Evolutionary conservation across 2,888 invertebrate species (phyloP), one percentile per base, ranked within the genome.

Genomic region (Cephus sareptanus): DNA sequence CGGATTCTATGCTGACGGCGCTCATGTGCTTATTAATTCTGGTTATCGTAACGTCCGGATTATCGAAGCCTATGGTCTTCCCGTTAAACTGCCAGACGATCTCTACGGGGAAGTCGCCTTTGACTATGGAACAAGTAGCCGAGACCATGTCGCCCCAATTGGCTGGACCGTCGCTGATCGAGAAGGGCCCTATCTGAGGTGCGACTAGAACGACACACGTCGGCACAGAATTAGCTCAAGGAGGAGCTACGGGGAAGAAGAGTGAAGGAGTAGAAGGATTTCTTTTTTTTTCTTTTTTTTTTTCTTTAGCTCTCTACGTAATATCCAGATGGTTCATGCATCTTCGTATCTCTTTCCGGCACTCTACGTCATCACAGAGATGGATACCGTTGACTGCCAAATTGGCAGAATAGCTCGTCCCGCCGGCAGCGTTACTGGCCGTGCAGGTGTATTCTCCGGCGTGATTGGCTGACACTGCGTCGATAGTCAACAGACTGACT

Each of bases 21-120:
- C 95, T 95, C 85, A 93, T 93, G 84, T 93, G 95, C 81, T 89
- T 91, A 79, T 91, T 91, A 79, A 91, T 90, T 82, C 92, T 92
- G 79, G 92, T 92, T 77, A 94, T 92, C 79, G 92, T 91, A 74
- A 93, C 92, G 77, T 93, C 93, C 33, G 85, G 82, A 82, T 87
- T 83, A 80, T 86, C 81, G 75, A 81, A 79, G 78, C 82, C 83
- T 77, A 89, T 85, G 76, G 81, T 80, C 74, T 84, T 83, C 69
- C 92, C 93, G 85, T 96, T 95, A 82, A 96, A 94, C 37, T 93
- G 93, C 97, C 97, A 97, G 76, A 94, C 94, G 77, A 97, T 95
- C 87, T 94, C 94, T 68, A 97, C 92, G 11, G 97, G 97, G 76
- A 94, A 93, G 90, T 97, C 97, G 73, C 97, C 96, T 91, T 96